Base-by-base conservation (phyloP, 2,888 invertebrate species). In the Ophraella communa region DNA sequence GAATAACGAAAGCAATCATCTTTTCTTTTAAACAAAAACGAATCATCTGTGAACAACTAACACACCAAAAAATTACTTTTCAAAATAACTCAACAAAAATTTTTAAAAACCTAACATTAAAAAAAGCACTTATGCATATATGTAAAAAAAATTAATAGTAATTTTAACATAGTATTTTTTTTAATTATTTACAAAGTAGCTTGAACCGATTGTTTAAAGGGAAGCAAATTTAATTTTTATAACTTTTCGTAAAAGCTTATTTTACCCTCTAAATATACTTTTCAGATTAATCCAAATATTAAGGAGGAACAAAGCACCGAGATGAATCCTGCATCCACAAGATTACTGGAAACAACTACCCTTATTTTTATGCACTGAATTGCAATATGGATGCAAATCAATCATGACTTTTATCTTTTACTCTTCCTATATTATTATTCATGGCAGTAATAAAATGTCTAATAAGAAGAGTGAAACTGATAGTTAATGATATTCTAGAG, bases 91-190 rank as follows among this genome's bases (percentile, higher is more conserved):
- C 66, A 66, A 69, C 69, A 67, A 64, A n/a, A n/a, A 55, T 62
- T 61, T 62, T 54, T 68, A 68, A 70, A 64, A 57, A 64, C 52
- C 65, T 70, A 70, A 70, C 62, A 65, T 61, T 68, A 70, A 66
- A 49, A 4, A 70, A 68, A 66, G 66, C 63, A 63, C 65, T 65
- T 68, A 68, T 66, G 66, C 64, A 63, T 61, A 62, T 17, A 57
- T 30, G 11, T 30, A 30, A 30, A 30, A 30, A 30, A 30, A 3
- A 1, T 10, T 30, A 30, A 11, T 30, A 2, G 11, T 30, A 30
- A 30, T 30, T 30, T 30, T 1, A 30, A 30, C 30, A 30, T 30
- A 2, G 8, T 10, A 10, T 30, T 24, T 30, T 30, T 30, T 30
- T 11, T 8, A 11, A 30, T 30, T 30, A 30, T 30, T 10, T 30